Evolutionary conservation across 1,140 invertebrate genomes (phyloP), one percentile per base, ranked within the genome.

Genomic region (Drosophila athabasca): DNA sequence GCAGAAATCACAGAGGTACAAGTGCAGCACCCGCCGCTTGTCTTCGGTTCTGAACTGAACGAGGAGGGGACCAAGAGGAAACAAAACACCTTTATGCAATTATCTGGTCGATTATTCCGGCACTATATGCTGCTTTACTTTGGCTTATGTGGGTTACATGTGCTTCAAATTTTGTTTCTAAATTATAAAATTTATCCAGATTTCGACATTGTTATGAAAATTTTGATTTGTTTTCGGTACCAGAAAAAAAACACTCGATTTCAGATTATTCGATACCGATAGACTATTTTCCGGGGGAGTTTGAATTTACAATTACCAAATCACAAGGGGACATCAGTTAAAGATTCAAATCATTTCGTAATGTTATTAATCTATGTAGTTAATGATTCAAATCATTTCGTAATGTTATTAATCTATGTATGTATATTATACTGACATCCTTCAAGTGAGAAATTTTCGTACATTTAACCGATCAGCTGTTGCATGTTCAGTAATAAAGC

Each of bases 141-240:
- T 24, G 9, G 11, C 39, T 65, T 48, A 29, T 59, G 49, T 17
- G 49, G 39, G 13, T 50, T 76, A 72, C 66, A 79, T 76, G 71
- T 76, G 66, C 62, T 62, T 58, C 29, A 46, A 15, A 84, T 84
- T 83, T 84, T 83, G 13, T 31, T 24, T 53, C 49, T 62, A 62
- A 50, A 29, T 35, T 35, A 15, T 15, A 35, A 26, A 67, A 48
- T 31, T 72, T 66, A 51, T 44, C 17, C 52, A 55, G 29, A 68
- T 46, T 39, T 43, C 8, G 17, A 69, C 81, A 84, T 84, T 84
- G 71, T 83, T 84, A 76, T 84, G 74, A 64, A 51, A 79, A 57
- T 49, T 80, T 69, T 73, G 31, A 79, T 68, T 62, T 70, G 51
- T 79, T 83, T 84, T 83, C 74, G 69, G 48, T 48, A 76, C 44